Conservation (phyloP, 2,888 invertebrate genomes). For the Aphodius granarius region DNA sequence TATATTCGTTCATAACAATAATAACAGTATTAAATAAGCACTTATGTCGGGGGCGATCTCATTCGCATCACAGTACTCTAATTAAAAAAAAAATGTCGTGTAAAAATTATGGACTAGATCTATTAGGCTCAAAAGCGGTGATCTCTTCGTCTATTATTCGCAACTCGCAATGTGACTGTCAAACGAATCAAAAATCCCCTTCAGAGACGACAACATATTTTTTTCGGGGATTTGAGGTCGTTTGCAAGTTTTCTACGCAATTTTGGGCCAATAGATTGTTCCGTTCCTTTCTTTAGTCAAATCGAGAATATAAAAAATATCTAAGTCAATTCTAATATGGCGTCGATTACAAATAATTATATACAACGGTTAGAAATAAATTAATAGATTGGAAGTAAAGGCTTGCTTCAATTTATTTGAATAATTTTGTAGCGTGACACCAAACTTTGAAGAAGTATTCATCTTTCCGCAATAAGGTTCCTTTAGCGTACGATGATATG, state of each 20-base stretch:
- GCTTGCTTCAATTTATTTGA: conserved; percentile 62
- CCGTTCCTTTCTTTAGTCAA: conserved; percentile 13
- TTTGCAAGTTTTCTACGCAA: not conserved
- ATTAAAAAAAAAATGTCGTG: conserved; percentile 15
- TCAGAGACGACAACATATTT: conserved; percentile 12
- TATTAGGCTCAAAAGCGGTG: conserved; percentile 21
- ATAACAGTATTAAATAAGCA: not conserved
- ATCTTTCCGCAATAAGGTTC: conserved; percentile 79
- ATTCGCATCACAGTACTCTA: conserved; percentile 28
- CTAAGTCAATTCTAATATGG: conserved; percentile 14
- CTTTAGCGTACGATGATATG: conserved; percentile 86
- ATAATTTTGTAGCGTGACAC: conserved; percentile 82
- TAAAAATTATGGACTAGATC: conserved; percentile 17
- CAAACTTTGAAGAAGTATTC: conserved; percentile 97
- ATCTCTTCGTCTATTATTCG: conserved; percentile 26
- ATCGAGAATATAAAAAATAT: conserved; percentile 22
- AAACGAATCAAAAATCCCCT: conserved; percentile 25
- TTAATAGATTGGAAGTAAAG: conserved; percentile 1
- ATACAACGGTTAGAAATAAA: conserved; percentile 22
- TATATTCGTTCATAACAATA: conserved; percentile 9
- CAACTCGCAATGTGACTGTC: conserved; percentile 30
- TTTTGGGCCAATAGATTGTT: conserved; percentile 5
- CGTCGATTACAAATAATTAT: conserved; percentile 20
- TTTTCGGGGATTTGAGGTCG: not conserved
- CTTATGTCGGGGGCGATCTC: conserved; percentile 22